Conservation (phyloP, 1,140 invertebrate genomes). For the Eriocheir sinensis region DNA sequence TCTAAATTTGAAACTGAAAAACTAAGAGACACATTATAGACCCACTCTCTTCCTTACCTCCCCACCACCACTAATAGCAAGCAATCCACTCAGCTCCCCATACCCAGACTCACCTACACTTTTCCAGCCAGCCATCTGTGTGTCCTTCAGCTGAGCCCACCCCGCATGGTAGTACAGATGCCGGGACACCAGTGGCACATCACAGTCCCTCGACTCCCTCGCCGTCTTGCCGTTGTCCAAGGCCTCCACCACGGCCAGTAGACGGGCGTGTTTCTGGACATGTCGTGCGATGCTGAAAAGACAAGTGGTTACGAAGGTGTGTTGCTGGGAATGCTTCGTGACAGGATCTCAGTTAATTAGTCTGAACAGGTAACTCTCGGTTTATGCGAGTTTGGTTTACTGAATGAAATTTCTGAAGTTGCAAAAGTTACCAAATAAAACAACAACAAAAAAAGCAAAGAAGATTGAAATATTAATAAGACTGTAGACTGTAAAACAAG, state of each 20-base stretch:
- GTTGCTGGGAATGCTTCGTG: too few relatives aligned
- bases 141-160: constrained; percentile 83
- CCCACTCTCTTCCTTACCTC: too few relatives aligned
- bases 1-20: too few relatives aligned
- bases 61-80: too few relatives aligned
- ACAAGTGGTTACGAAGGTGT: too few relatives aligned
- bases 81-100: too few relatives aligned
- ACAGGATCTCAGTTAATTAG: too few relatives aligned
- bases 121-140: constrained; percentile 82
- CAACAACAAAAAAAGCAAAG: not conserved
- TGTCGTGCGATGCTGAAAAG: constrained; percentile 83
- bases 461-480: not conserved
- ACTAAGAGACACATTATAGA: too few relatives aligned
- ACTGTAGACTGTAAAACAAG: not conserved
- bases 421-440: not conserved
- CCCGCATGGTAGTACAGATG: constrained; percentile 83
- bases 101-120: constrained; percentile 82
- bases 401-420: too few relatives aligned
- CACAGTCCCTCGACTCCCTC: constrained; percentile 82
- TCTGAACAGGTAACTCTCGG: too few relatives aligned
- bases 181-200: constrained; percentile 82
- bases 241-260: constrained; percentile 82
- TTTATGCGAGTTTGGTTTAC: too few relatives aligned
- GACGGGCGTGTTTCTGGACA: constrained; percentile 83
- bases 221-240: constrained; percentile 82